Evolutionary conservation across 2,113 vertebrate species (phyloP), one percentile per base, ranked within the genome.

Genomic region (Barbus barbus): DNA sequence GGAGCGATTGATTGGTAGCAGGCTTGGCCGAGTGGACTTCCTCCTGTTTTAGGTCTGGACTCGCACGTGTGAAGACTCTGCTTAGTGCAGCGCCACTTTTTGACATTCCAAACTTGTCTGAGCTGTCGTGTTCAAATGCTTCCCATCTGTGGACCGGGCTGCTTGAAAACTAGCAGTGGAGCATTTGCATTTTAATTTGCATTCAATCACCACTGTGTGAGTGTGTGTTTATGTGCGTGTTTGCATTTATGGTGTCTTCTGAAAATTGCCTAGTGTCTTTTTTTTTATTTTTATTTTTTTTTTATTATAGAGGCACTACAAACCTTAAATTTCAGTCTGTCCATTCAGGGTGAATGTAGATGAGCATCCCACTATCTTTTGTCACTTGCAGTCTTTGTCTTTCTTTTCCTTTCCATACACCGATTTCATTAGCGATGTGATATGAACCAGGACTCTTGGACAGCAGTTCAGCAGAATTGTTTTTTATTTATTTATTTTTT

Each of bases 141-240:
- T 56, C 86, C 91, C 92, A 93, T 94, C 93, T 91, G 63, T 20
- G 88, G 86, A 77, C 87, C 82, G 87, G 77, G 88, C 84, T 92
- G 91, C 92, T 88, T 87, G 85, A 84, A 90, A 89, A 91, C 90
- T 90, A 83, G 87, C 91, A 90, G 89, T 53, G 87, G 88, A 82
- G 86, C 88, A 94, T 94, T 94, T 93, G 93, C 93, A 94, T 94
- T 94, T 94, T 93, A 93, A 94, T 94, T 93, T 89, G 87, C 88
- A 89, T 90, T 93, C 91, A 91, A 91, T 93, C 92, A 92, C 90
- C 61, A 83, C 79, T 86, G 85, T 79, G 56, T 26, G 85, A 67
- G 76, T 83, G 81, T 83, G 81, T 72, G 76, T 84, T 67, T 58
- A 53, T 22, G 58, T 53, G 46, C 31, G 26, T 83, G 24, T 63